Base-by-base conservation (phyloP, 2,888 invertebrate species). In the Dioctria rufipes region DNA sequence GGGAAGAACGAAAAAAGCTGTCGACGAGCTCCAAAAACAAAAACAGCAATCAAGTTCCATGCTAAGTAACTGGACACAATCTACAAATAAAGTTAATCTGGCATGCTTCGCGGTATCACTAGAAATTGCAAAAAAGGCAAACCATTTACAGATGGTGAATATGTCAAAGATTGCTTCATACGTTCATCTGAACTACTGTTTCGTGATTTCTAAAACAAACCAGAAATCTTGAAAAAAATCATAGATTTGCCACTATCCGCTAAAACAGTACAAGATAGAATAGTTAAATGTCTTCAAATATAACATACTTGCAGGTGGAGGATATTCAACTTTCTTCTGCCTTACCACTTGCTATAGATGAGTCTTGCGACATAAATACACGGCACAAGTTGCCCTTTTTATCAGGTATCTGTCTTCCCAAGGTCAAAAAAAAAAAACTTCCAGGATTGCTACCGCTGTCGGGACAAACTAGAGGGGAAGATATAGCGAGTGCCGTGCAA, bases 251-350 rank as follows among this genome's bases (percentile, higher is more conserved):
- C 9, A 5, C 37, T 37, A 37, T 37, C 39, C 9, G 67, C 49
- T 8, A 67, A 67, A n/a, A n/a, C n/a, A n/a, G n/a, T n/a, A n/a
- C n/a, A n/a, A 4, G 69, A 63, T 40, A 61, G 61, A 61, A 77
- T 60, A 75, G 40, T 1, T 84, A 85, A 84, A 83, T 82, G 25
- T 80, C 82, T 49, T 82, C 82, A 83, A 84, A 69, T 81, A 83
- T 80, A 83, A n/a, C n/a, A n/a, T n/a, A n/a, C n/a, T n/a, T n/a
- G n/a, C n/a, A n/a, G n/a, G n/a, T n/a, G n/a, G n/a, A 84, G 83
- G 85, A 85, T 81, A 81, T 85, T 79, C 75, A 85, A 84, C 81
- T 84, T 80, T 82, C 81, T 84, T 85, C 85, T 51, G 85, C 83
- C 54, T 83, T 85, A 84, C 85, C 83, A 85, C 66, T 85, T 82